Conservation (phyloP, 1,140 invertebrate genomes). For the Drosophila cardini region DNA sequence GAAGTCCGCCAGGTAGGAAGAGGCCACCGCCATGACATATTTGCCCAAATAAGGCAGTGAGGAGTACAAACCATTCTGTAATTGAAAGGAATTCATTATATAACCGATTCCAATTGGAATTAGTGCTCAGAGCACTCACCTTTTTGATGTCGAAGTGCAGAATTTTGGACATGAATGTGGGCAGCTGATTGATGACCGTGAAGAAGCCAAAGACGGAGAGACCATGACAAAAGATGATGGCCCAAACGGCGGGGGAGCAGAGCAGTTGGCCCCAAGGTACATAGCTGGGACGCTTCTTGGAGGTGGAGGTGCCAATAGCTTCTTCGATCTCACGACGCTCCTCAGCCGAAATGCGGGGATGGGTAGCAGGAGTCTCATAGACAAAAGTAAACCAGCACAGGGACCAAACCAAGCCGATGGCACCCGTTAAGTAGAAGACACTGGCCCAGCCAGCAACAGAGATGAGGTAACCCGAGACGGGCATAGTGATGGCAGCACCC, state of each 20-base stretch:
- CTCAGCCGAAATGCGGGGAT: slow-evolving; percentile 92
- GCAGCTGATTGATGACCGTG: slow-evolving; percentile 96
- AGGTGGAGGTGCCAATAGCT: slow-evolving; percentile 87
- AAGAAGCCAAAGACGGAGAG: slow-evolving; percentile 98
- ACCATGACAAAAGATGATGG: slow-evolving; percentile 95
- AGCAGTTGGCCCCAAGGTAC: slow-evolving; percentile 93
- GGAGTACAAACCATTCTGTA: slow-evolving; percentile 92
- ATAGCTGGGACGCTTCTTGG: slow-evolving; percentile 86
- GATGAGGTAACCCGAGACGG: slow-evolving; percentile 92
- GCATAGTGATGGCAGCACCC: slow-evolving; percentile 93
- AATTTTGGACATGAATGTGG: slow-evolving; percentile 96
- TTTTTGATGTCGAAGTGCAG: slow-evolving; percentile 94
- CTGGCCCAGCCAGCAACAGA: slow-evolving; percentile 92
- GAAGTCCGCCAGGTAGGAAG: slow-evolving; percentile 89
- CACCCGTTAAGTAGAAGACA: slow-evolving; percentile 93
- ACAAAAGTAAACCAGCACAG: slow-evolving; percentile 93
- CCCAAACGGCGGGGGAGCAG: slow-evolving; percentile 94
- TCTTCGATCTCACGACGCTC: slow-evolving; percentile 93
- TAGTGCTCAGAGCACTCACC: slow-evolving; percentile 39
- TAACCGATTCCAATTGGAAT: not conserved
- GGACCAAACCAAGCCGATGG: slow-evolving; percentile 92
- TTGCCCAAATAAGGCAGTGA: slow-evolving; percentile 95
- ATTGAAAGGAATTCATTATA: slow-evolving; percentile 75
- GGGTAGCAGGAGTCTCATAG: slow-evolving; percentile 93
- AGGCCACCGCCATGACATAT: slow-evolving; percentile 90